Evolutionary conservation across 2,797 vertebrate species (phyloP), one percentile per base, ranked within the genome.

Genomic region (Crenichthys baileyi): DNA sequence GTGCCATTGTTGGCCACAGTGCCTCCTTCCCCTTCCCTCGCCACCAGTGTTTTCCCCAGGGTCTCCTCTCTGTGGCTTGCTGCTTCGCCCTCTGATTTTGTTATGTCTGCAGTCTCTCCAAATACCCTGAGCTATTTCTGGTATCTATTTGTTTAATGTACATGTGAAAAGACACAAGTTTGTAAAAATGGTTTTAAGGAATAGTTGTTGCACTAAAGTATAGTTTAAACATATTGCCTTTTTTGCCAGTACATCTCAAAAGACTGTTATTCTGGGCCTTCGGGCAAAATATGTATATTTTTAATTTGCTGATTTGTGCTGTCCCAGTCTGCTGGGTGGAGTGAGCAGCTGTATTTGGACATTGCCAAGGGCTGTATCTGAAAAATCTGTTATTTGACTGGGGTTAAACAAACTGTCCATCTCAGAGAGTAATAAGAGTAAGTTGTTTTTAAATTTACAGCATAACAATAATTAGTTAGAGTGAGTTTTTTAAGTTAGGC

Each of bases 71-170:
- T 88, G 60, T 68, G 83, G 82, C 87, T 85, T 85, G 74, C 81
- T 86, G 84, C 81, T 86, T 88, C 88, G 86, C 88, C 84, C 79
- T 79, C 79, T 86, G 82, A 81, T 88, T 90, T 90, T 95, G 93
- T 93, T 94, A 84, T 94, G 93, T 94, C 93, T 95, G 74, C 88
- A 74, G 51, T 72, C 51, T 78, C 65, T 56, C 39, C 70, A 73
- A 83, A 88, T 85, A 77, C 78, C 46, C 82, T 50, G 72, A 83
- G 39, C 93, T 94, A 94, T 93, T 94, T 85, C 83, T 90, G 90
- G 83, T 72, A 75, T 31, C 65, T 75, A 73, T 85, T 85, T 41
- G 48, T 90, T 93, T 56, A 87, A 90, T 81, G 77, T 83, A 88
- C 82, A 87, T 79, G 78, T 77, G 58, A 81, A 83, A 83, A 79